Base-by-base conservation (phyloP, 2,888 invertebrate species). In the Drosophila ezoana region DNA sequence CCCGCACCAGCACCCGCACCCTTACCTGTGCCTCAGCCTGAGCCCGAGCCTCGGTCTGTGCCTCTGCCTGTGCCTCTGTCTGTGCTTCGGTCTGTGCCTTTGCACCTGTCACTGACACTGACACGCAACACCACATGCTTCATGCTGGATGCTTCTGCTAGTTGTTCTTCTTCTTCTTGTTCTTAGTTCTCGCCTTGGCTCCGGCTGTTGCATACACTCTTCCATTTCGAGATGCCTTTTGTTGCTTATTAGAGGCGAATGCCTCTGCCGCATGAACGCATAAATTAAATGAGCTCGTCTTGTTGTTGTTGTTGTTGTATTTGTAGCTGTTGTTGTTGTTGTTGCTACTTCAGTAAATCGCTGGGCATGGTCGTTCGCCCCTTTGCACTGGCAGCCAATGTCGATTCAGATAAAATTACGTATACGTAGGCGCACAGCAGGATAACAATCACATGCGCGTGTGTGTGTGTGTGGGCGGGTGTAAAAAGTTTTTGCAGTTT, bases 371-470 rank as follows among this genome's bases (percentile, higher is more conserved):
- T 49, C 41, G 18, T 20, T 5, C 54, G 35, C 16, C 43, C 56
- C 11, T 18, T 35, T 61, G 60, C 60, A 59, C 32, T 41, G 58
- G 13, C 51, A 52, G 52, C 62, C 52, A 59, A 59, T 47, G 81
- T 74, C 67, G 71, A 73, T 72, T 71, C 71, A 65, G 67, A 82
- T 73, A 70, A 78, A 70, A 82, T 82, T 85, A 78, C 78, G 86
- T 82, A 82, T 72, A 82, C 82, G 79, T 60, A 78, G 18, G 18
- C 20, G 40, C 51, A 51, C 48, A 59, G 68, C 68, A 52, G 53
- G 67, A 61, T 74, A 75, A 45, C 61, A 69, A 61, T 59, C 28
- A 33, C 32, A 32, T 48, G 33, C 28, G 28, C 16, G 20, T 33
- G 37, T 33, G 44, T 51, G 44, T 35, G 43, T 45, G 14, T 23